Evolutionary conservation across 1,140 invertebrate species (phyloP), one percentile per base, ranked within the genome.

Genomic region (Zaprionus inermis): DNA sequence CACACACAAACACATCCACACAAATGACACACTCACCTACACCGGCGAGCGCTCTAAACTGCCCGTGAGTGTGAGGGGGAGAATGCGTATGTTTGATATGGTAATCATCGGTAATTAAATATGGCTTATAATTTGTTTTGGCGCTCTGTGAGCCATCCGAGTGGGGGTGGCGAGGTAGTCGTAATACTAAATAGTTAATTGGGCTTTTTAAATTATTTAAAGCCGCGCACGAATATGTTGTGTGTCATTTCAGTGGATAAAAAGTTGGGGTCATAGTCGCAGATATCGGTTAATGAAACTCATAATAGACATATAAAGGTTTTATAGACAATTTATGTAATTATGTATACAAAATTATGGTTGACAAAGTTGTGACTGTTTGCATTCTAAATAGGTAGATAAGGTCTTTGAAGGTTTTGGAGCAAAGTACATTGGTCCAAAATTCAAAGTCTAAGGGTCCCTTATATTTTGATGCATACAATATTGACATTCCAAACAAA

Each of bases 91-190:
- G 32, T 58, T 32, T 58, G 41, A 14, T 60, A 12, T 36, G 14
- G 20, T n/a, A 12, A 41, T 67, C 20, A 49, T 46, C 66, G 36
- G 71, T 73, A 73, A 73, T 69, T 69, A 68, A 73, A 68, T 65
- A 56, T 65, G 38, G 52, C 52, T 65, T 65, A 65, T 46, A 56
- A 65, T 56, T 65, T 56, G 36, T 46, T 56, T 46, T 46, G 41
- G 30, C 34, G 16, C 30, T 38, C 9, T 63, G 2, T 38, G 28
- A n/a, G 3, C 16, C 5, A 18, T 24, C 12, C 24, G 24, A 24
- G 18, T 52, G 51, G 38, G 49, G n/a, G 49, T 28, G 20, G 5
- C n/a, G 2, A 7, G 38, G 49, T 5, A 28, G 2, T 12, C 12
- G 1, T 28, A 12, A 12, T 28, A 49, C 46, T 60, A 55, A 68